Percentiles rank a stretch among this genome's conserved stretches.
Conservation (phyloP, 2,113 vertebrate genomes). For the Rostratula benghalensis region DNA sequence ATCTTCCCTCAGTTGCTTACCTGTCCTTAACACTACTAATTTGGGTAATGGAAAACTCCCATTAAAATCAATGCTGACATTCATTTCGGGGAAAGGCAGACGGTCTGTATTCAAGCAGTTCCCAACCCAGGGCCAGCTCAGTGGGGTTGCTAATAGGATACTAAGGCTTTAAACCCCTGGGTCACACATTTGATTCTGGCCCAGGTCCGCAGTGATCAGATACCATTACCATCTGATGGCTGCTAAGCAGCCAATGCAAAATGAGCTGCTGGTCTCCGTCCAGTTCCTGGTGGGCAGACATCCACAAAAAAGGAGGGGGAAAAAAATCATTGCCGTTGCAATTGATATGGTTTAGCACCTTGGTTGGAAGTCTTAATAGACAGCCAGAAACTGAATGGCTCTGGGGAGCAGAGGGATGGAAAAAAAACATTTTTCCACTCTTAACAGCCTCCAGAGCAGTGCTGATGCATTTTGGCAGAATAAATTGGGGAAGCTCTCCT, state of each 20-base stretch:
- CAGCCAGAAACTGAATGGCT: conserved; percentile 13
- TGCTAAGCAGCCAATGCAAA: conserved; percentile 15
- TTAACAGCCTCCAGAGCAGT: background rate
- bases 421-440: background rate
- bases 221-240: background rate
- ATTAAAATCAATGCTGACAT: background rate
- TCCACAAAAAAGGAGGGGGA: background rate
- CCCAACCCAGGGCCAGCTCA: background rate
- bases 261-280: conserved; percentile 28
- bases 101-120: background rate
- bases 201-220: background rate
- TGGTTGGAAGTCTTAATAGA: conserved; percentile 38
- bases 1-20: background rate
- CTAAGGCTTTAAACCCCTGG: background rate
- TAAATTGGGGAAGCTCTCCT: background rate
- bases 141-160: background rate
- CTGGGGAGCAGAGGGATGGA: background rate
- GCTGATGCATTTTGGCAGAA: conserved; percentile 19
- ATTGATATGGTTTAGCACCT: conserved; percentile 51
- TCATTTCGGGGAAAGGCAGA: background rate
- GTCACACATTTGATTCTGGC: background rate
- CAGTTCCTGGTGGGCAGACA: conserved; percentile 27
- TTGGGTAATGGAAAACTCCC: background rate
- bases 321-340: background rate
- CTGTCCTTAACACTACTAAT: background rate